Evolutionary conservation across 2,888 invertebrate species (phyloP).

Genomic region (Brachypalpus laphriformis): DNA sequence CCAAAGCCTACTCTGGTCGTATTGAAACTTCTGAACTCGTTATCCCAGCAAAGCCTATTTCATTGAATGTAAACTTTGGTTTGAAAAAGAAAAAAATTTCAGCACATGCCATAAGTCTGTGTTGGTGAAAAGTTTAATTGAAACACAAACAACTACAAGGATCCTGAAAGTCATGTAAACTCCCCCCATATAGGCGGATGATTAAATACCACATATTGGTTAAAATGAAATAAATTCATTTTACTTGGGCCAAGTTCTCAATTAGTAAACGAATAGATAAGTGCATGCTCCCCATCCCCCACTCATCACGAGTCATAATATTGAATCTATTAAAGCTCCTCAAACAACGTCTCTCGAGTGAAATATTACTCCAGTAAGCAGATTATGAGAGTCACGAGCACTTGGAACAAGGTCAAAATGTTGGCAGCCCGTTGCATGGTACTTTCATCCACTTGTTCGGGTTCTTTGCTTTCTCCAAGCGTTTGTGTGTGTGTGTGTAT

Average conservation of each 20-base stretch:
- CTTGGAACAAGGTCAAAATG: slow-evolving; percentile 40
- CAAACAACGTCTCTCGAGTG: neutral
- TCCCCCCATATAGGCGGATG: too few relatives aligned
- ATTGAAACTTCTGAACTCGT: neutral
- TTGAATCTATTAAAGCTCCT: neutral
- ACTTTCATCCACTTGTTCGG: neutral
- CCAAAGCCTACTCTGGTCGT: neutral
- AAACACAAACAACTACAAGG: neutral
- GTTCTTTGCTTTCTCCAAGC: neutral
- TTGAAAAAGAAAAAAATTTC: neutral
- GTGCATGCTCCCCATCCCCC: slow-evolving; percentile 1
- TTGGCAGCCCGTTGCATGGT: slow-evolving; percentile 18
- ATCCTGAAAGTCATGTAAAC: neutral
- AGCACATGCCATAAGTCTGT: neutral
- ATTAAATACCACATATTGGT: neutral
- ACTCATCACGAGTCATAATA: slow-evolving; percentile 9
- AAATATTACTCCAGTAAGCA: slow-evolving; percentile 26
- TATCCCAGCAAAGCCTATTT: neutral
- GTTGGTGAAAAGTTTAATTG: slow-evolving; percentile 4
- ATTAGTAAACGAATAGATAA: slow-evolving; percentile 1
- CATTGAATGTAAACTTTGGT: neutral
- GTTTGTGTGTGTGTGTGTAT: neutral
- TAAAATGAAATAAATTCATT: neutral
- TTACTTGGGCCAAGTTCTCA: slow-evolving; percentile 9
- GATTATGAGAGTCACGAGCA: slow-evolving; percentile 12